Base-by-base conservation (phyloP, 2,888 invertebrate genomes). In the Sericinus montela region DNA sequence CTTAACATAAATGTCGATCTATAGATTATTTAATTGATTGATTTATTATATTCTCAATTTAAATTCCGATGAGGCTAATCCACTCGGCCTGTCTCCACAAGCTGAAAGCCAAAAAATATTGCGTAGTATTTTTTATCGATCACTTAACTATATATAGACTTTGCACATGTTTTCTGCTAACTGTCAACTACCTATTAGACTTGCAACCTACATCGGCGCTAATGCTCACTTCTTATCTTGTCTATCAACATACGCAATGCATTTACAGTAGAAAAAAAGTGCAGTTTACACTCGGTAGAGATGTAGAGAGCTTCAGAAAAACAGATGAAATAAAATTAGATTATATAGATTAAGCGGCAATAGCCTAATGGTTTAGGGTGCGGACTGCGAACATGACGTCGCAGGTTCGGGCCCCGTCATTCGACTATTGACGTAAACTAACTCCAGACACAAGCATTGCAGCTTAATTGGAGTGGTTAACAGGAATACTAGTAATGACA, bases 21-120 rank as follows among this genome's bases (percentile, higher is more conserved):
- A 48, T 48, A 25, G 48, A 23, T 43, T 48, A 44, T 35, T n/a
- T 35, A 44, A 49, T 49, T 44, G 39, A 49, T 49, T 49, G 44
- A 45, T 49, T 38, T 43, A 43, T 23, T 15, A 15, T 34, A 43
- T 38, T 30, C 38, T 10, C 37, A 38, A 34, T 43, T 48, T 32
- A 13, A 37, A 48, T 38, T 32, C 48, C 32, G 42, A 42, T 14
- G 37, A 38, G 42, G 32, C 46, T 38, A 30, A 25, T 35, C 34
- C 25, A 38, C 23, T 43, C 30, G 30, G 10, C 14, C 32, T 13
- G 36, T 48, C 23, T 36, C 13, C 35, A 11, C 40, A 11, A 16
- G 16, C 7, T 34, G 43, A 39, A 35, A 42, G 36, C 25, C 36
- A 32, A 48, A 32, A 48, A 34, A 16, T n/a, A n/a, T 43, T 35